Percentiles rank a stretch among this genome's conserved stretches.
phyloP scores from a whole-genome alignment of 2,797 vertebrate species.

The Myiotriccus ornatus region DNA sequence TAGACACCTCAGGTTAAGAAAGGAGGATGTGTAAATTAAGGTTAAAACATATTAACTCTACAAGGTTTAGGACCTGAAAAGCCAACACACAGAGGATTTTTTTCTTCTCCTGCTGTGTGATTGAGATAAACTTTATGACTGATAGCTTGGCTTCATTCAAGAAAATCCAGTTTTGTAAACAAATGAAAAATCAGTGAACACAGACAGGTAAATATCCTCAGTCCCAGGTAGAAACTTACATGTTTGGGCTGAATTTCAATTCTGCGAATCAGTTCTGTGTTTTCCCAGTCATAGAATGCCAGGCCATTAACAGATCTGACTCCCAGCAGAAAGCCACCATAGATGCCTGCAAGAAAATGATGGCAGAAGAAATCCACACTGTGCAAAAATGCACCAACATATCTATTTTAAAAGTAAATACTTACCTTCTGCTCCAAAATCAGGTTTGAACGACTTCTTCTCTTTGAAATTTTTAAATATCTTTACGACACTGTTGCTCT shows the following conservation, averaged over 20 bases:
- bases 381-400: neutral
- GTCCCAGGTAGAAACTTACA: slow-evolving; percentile 70
- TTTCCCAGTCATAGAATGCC: slow-evolving; percentile 98
- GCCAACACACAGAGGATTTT: neutral
- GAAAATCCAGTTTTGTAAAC: neutral
- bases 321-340: slow-evolving; percentile 93
- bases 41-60: neutral
- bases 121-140: neutral
- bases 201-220: neutral
- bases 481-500: slow-evolving; percentile 95
- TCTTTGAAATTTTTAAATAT: slow-evolving; percentile 99
- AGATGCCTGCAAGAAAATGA: slow-evolving; percentile 83
- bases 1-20: neutral
- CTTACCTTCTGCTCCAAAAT: slow-evolving; percentile 96
- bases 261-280: slow-evolving; percentile 93
- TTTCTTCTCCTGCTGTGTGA: neutral
- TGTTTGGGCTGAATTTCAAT: slow-evolving; percentile 99
- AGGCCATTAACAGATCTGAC: slow-evolving; percentile 94
- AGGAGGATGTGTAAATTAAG: neutral
- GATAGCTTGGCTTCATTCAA: neutral
- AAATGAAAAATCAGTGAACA: neutral
- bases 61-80: neutral
- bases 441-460: slow-evolving; percentile 98
- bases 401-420: neutral
- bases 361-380: neutral